Conservation (phyloP, 2,113 vertebrate species). For the Tenebrosternarchus preto region DNA sequence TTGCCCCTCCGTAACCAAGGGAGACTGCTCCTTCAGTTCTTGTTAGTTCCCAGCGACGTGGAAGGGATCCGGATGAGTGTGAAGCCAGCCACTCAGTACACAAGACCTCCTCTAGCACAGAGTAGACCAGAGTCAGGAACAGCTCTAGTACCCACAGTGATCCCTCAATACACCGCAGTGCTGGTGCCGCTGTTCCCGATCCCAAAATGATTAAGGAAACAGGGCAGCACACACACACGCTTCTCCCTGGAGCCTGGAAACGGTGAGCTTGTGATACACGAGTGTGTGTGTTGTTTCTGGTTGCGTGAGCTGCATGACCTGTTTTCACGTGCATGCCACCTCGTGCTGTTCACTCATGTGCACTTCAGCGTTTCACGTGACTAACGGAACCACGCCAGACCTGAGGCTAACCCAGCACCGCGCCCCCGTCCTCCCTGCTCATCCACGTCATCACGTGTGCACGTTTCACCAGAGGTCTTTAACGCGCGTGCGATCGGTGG, state of each 20-base stretch:
- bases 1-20: neutral
- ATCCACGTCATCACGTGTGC: neutral
- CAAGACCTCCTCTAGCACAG: no score
- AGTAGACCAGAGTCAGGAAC: neutral
- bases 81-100: no score
- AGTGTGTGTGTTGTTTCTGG: neutral
- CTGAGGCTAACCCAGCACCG: neutral
- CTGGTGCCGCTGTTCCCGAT: neutral
- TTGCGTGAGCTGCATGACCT: constrained; percentile 26
- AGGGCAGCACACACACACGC: neutral
- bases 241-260: neutral
- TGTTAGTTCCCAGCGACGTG: neutral
- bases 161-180: neutral
- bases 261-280: neutral
- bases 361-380: neutral
- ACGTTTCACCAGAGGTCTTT: neutral
- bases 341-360: constrained; percentile 1
- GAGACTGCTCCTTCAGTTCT: neutral
- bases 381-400: neutral
- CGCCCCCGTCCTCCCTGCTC: neutral
- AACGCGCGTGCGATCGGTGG: neutral
- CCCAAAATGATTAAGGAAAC: neutral
- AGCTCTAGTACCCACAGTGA: no score
- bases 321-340: constrained; percentile 27
- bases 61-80: neutral